Percentiles rank a stretch among this genome's conserved stretches.
Conservation (phyloP, 2,797 vertebrate genomes). For the Rachycentron canadum region DNA sequence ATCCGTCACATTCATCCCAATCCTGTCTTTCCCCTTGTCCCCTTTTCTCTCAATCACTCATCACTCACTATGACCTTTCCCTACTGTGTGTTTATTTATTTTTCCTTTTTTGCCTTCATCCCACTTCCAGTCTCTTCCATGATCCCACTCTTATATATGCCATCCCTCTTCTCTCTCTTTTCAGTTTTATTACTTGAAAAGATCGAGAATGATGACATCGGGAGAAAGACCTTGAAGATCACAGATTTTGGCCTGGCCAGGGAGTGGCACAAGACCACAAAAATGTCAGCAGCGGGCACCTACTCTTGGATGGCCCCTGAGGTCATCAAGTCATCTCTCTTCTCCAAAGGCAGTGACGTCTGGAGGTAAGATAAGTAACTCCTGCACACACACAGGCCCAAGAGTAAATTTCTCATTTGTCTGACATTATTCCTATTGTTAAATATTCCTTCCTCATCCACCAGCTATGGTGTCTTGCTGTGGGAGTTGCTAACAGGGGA, state of each 20-base stretch:
- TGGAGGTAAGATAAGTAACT: constrained; percentile 88
- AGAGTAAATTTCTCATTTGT: background rate
- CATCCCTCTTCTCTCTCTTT: constrained; percentile 26
- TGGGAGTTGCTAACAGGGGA: constrained; percentile 97
- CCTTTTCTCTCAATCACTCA: constrained; percentile 22
- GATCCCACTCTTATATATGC: constrained; percentile 5
- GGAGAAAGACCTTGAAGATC: constrained; percentile 96
- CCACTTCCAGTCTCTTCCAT: background rate
- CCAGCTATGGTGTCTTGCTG: constrained; percentile 94
- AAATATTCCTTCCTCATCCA: constrained; percentile 10
- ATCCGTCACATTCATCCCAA: constrained; percentile 36
- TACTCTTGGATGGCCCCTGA: constrained; percentile 99
- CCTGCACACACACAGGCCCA: background rate
- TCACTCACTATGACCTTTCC: background rate
- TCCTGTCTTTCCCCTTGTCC: constrained; percentile 25
- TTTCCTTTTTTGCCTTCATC: background rate
- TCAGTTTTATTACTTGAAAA: constrained; percentile 95
- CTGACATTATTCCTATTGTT: background rate
- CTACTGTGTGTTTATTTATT: background rate
- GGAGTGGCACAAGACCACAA: constrained; percentile 97
- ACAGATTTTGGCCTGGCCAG: constrained; percentile 96
- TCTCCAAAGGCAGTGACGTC: constrained; percentile 98
- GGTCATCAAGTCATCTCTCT: constrained; percentile 96
- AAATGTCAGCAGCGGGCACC: constrained; percentile 96
- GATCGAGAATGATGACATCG: constrained; percentile 93